A percentile compares a stretch with the other conserved stretches of the same genome.
Evolutionary conservation across 2,113 vertebrate species (phyloP).

Genomic region (Trematocara zebra): DNA sequence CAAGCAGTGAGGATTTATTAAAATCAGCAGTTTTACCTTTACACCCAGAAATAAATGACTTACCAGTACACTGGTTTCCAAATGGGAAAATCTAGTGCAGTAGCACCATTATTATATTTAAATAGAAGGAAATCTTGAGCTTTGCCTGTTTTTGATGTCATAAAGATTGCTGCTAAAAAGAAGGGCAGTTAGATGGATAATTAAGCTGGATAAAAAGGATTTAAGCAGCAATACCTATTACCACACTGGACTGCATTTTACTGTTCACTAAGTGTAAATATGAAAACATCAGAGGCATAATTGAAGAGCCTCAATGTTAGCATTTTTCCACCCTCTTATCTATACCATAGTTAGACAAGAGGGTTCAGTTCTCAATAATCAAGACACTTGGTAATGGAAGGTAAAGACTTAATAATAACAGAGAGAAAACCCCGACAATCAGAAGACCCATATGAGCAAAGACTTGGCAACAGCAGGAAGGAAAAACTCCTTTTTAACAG

Average conservation of each 20-base stretch:
- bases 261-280: background rate
- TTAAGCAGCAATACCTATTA: background rate
- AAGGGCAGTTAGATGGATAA: background rate
- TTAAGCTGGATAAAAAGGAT: background rate
- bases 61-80: constrained; percentile 4
- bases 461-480: background rate
- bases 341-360: background rate
- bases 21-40: background rate
- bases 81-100: background rate
- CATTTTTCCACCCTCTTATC: background rate
- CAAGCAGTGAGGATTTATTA: background rate
- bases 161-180: background rate
- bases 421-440: background rate
- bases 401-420: background rate
- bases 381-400: background rate
- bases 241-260: background rate
- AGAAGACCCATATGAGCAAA: background rate
- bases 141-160: background rate
- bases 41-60: background rate
- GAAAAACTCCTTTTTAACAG: background rate
- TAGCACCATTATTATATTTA: background rate
- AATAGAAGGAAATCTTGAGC: background rate
- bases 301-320: background rate
- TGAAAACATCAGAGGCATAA: background rate
- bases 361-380: background rate